Percentiles rank a stretch among this genome's conserved stretches.
Conservation (phyloP, 2,113 vertebrate genomes). For the Ochotona princeps region DNA sequence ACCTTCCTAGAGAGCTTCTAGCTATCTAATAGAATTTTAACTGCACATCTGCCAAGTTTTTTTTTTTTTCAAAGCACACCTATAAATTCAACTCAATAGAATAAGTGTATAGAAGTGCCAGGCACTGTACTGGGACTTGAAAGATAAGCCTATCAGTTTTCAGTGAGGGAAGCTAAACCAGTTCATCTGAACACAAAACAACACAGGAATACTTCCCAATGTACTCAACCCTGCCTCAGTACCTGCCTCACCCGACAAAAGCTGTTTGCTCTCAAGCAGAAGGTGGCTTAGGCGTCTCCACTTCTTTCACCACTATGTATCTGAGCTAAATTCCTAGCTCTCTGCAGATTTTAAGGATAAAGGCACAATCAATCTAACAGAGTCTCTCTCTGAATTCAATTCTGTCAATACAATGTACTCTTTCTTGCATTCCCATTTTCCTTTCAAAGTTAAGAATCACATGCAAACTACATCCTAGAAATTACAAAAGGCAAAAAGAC, state of each 20-base stretch:
- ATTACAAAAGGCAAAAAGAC: constrained; percentile 27
- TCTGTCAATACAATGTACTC: not conserved
- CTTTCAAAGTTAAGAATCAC: not conserved
- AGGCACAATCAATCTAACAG: not conserved
- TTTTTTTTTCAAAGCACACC: constrained; percentile 7
- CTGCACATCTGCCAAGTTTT: not conserved
- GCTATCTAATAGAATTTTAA: constrained; percentile 7
- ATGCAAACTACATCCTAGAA: constrained; percentile 23
- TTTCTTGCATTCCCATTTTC: not conserved
- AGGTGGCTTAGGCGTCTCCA: not conserved
- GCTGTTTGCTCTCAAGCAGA: not conserved
- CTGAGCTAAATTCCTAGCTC: not conserved
- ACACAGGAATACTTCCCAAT: not conserved
- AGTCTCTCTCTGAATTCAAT: not conserved
- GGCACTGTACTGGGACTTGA: not conserved
- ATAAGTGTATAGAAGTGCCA: not conserved
- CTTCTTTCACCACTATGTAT: not conserved
- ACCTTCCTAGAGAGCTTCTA: not conserved
- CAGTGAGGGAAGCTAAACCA: not conserved
- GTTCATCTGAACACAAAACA: not conserved
- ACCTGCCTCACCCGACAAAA: not conserved
- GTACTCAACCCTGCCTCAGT: not conserved
- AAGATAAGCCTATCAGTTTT: not conserved
- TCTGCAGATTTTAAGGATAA: not conserved
- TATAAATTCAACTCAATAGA: not conserved